A percentile compares a stretch with the other conserved stretches of the same genome.
These are phyloP conservation scores for Dasyurus viverrinus DNA, from an alignment of 2,113 vertebrate genomes.

Conservation along the genomic window DNA sequence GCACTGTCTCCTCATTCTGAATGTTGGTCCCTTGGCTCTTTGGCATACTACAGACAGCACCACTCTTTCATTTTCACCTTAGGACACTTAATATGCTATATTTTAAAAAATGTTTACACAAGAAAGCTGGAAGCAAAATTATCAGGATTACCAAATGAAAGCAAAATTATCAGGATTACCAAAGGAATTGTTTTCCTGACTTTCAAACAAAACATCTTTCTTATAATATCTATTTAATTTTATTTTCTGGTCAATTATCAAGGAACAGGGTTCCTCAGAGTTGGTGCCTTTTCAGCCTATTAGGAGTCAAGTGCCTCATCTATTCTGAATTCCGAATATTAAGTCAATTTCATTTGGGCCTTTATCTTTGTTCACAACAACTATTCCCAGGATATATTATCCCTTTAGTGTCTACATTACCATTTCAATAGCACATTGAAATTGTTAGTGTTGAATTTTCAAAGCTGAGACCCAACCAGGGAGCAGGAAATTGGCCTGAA, in stretches of 20 bases:
- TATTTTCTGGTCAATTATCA: background rate
- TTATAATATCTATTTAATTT: background rate
- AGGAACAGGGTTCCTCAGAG: background rate
- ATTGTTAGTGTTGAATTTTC: conserved; percentile 20
- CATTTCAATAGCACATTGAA: conserved; percentile 14
- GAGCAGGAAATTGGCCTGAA: background rate
- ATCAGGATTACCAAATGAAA: too few species aligned
- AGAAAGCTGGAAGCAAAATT: background rate
- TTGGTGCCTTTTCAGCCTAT: background rate
- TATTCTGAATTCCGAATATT: background rate
- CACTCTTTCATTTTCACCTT: background rate
- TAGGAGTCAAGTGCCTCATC: background rate
- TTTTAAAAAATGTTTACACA: background rate
- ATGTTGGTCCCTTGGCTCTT: background rate
- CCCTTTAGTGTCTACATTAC: background rate
- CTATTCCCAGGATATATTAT: background rate
- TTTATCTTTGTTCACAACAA: background rate
- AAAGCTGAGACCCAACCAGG: background rate
- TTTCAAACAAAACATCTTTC: background rate
- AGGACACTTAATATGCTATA: background rate
- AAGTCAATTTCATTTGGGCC: background rate
- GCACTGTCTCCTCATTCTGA: background rate
- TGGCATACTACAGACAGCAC: background rate
- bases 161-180: background rate
- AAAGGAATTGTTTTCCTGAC: background rate